Evolutionary conservation across 2,797 vertebrate genomes (phyloP).

Genomic region (Etheostoma nigrum): DNA sequence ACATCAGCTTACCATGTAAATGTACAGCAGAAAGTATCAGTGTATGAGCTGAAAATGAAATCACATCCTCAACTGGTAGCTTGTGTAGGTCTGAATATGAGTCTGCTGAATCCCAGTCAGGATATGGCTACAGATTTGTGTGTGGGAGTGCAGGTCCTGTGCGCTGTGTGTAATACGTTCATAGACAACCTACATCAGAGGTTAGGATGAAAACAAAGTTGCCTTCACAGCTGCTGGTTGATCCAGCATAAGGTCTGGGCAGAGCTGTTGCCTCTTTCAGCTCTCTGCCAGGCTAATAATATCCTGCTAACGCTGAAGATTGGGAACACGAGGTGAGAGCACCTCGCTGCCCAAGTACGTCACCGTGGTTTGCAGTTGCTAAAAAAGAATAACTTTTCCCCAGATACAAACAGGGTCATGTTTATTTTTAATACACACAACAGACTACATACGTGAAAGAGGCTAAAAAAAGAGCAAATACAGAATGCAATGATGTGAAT

Average conservation of each 20-base stretch:
- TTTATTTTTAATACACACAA: slow-evolving; percentile 39
- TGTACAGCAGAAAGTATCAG: not conserved
- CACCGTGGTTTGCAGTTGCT: slow-evolving; percentile 72
- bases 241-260: slow-evolving; percentile 52
- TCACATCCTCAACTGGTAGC: not conserved
- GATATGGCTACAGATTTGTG: slow-evolving; percentile 14
- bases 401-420: slow-evolving; percentile 47
- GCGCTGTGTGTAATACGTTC: slow-evolving; percentile 33
- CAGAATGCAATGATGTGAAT: slow-evolving; percentile 40
- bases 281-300: slow-evolving; percentile 72
- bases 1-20: not conserved
- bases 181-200: slow-evolving; percentile 35
- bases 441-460: slow-evolving; percentile 19
- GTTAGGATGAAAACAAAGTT: slow-evolving; percentile 64
- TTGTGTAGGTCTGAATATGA: slow-evolving; percentile 19
- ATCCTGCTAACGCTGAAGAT: slow-evolving; percentile 68
- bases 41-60: slow-evolving; percentile 3
- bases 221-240: slow-evolving; percentile 52
- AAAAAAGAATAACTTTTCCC: slow-evolving; percentile 70
- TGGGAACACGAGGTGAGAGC: slow-evolving; percentile 74
- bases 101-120: slow-evolving; percentile 27
- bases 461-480: slow-evolving; percentile 30
- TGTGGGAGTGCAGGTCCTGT: slow-evolving; percentile 30
- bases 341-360: slow-evolving; percentile 72
- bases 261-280: slow-evolving; percentile 52